These are phyloP conservation scores for Eupithecia subumbrata DNA, from an alignment of 2,888 invertebrate genomes.

Conservation along the genomic window DNA sequence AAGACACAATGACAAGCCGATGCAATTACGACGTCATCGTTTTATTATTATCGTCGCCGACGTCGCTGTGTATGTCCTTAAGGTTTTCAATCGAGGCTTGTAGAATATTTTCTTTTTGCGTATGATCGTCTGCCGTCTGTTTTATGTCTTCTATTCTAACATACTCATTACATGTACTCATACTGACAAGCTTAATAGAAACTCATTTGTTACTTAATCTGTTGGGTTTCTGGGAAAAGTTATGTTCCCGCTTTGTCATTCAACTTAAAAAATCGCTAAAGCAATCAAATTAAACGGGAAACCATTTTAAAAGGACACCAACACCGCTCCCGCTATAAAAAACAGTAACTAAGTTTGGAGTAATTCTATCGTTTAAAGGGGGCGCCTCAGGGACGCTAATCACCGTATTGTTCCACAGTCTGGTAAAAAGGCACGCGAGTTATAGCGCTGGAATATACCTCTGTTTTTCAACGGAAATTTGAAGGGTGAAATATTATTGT, in stretches of 20 bases:
- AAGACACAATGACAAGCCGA: conserved; percentile 2
- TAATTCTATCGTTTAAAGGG: conserved; percentile 62
- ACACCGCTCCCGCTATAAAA: conserved; percentile 54
- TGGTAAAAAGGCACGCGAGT: conserved; percentile 54
- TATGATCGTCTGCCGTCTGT: not conserved
- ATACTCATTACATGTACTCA: not conserved
- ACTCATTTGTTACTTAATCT: not conserved
- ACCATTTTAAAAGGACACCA: conserved; percentile 50
- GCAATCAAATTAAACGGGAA: conserved; percentile 41
- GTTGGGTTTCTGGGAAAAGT: not conserved
- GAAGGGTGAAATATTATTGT: conserved; percentile 34
- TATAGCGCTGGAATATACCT: conserved; percentile 42
- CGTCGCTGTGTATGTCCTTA: not conserved
- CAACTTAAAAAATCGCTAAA: not conserved
- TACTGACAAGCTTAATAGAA: not conserved
- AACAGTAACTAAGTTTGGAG: conserved; percentile 63
- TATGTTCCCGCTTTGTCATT: not conserved
- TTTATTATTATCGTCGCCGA: not conserved
- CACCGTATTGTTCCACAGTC: conserved; percentile 64
- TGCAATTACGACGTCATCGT: not conserved
- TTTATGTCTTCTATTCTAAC: not conserved
- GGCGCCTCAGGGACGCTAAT: conserved; percentile 66
- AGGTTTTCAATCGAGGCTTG: not conserved
- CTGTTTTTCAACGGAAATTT: conserved; percentile 31
- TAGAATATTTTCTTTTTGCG: not conserved